Conservation (phyloP, 2,888 invertebrate genomes). For the Chalcosyrphus nemorum region DNA sequence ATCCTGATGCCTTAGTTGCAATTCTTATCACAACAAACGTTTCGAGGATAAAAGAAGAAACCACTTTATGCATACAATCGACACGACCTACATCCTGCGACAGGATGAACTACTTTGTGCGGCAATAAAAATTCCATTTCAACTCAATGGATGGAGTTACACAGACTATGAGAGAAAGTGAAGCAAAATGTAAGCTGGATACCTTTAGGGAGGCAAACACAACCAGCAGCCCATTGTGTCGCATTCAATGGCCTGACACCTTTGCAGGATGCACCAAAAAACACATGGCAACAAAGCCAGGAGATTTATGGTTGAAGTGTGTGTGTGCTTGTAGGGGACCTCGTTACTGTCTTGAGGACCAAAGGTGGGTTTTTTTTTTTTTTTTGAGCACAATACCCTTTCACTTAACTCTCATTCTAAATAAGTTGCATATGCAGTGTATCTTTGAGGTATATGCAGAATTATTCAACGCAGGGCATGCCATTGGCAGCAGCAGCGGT, state of each 20-base stretch:
- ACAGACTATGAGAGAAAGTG: no score
- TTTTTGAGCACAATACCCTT: no score
- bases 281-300: slow-evolving; percentile 13
- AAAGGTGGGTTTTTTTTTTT: slow-evolving; percentile 5
- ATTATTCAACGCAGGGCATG: not conserved
- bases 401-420: slow-evolving; percentile 1
- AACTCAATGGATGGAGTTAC: slow-evolving; percentile 32
- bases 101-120: slow-evolving; percentile 51
- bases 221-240: slow-evolving; percentile 23
- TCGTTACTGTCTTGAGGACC: slow-evolving; percentile 3
- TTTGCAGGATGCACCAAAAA: slow-evolving; percentile 30
- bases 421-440: slow-evolving; percentile 15
- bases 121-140: slow-evolving; percentile 63
- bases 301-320: slow-evolving; percentile 19
- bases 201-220: not conserved
- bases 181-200: not conserved
- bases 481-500: not conserved
- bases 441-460: slow-evolving; percentile 1
- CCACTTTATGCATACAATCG: slow-evolving; percentile 34
- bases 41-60: slow-evolving; percentile 13
- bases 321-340: not conserved
- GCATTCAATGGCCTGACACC: slow-evolving; percentile 30
- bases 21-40: slow-evolving; percentile 25
- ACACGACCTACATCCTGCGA: slow-evolving; percentile 34
- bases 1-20: not conserved